Evolutionary conservation across 2,888 invertebrate genomes (phyloP).

Genomic region (Hemithea aestivaria): DNA sequence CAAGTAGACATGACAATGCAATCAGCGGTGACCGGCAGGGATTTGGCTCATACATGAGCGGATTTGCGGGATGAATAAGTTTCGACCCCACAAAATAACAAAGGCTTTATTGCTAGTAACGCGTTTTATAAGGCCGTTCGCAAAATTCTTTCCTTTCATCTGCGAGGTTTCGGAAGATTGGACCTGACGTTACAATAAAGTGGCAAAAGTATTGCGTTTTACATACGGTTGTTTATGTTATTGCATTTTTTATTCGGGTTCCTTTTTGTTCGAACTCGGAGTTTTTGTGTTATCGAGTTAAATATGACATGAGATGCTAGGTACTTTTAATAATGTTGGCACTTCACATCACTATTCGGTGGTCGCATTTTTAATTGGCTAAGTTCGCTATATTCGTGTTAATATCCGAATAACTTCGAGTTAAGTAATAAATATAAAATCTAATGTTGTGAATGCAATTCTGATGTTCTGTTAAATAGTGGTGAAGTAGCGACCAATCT

Average conservation of each 20-base stretch:
- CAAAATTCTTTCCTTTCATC: slow-evolving; percentile 60
- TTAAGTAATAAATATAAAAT: too few species aligned
- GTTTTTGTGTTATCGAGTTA: too few species aligned
- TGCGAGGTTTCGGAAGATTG: slow-evolving; percentile 28
- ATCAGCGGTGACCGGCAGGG: slow-evolving; percentile 78
- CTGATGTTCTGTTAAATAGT: not conserved
- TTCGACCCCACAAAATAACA: slow-evolving; percentile 77
- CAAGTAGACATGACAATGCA: slow-evolving; percentile 77
- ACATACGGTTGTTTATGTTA: slow-evolving; percentile 1
- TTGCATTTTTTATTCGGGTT: not conserved
- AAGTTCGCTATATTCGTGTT: too few species aligned
- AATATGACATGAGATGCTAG: too few species aligned
- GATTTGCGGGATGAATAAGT: slow-evolving; percentile 79
- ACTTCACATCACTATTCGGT: too few species aligned
- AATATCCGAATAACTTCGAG: too few species aligned
- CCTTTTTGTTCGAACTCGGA: too few species aligned
- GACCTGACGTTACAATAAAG: slow-evolving; percentile 16
- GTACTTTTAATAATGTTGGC: too few species aligned
- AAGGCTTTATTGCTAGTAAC: slow-evolving; percentile 67
- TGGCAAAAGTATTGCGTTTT: slow-evolving; percentile 13
- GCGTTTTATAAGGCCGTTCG: slow-evolving; percentile 69
- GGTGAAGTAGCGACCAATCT: not conserved
- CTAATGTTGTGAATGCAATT: too few species aligned
- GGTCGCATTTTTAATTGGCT: too few species aligned
- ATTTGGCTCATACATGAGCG: slow-evolving; percentile 78